phyloP scores from a whole-genome alignment of 1,140 invertebrate species.

The Thereuonema tuberculata region DNA sequence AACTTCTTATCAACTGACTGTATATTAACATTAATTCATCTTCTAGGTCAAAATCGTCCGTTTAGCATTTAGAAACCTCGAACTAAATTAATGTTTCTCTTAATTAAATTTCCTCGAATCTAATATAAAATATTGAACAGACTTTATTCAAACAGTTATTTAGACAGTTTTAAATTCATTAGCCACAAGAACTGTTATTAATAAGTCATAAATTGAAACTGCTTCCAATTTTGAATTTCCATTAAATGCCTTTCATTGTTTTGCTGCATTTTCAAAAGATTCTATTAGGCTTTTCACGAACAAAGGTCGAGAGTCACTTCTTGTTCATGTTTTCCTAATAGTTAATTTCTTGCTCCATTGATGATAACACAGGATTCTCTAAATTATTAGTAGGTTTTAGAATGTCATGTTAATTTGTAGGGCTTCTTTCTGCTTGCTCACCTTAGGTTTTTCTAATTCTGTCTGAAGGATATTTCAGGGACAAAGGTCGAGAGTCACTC shows the following conservation, averaged over 20 bases:
- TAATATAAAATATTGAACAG: too few species aligned
- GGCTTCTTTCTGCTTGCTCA: not conserved
- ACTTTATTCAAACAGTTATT: too few species aligned
- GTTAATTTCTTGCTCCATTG: constrained; percentile 16
- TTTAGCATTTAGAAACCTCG: too few species aligned
- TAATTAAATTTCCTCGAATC: too few species aligned
- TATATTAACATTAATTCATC: too few species aligned
- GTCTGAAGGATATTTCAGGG: constrained; percentile 57
- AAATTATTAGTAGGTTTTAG: not conserved
- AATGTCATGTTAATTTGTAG: not conserved
- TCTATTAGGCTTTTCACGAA: constrained; percentile 80
- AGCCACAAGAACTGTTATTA: too few species aligned
- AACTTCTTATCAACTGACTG: too few species aligned
- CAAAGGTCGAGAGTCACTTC: constrained; percentile 41
- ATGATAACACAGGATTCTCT: constrained; percentile 2
- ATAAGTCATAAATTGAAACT: too few species aligned
- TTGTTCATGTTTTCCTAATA: not conserved
- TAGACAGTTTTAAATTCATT: too few species aligned
- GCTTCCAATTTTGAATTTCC: too few species aligned
- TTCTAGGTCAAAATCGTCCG: too few species aligned
- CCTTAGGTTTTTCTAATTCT: constrained; percentile 60
- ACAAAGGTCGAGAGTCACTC: constrained; percentile 45
- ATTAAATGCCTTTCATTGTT: constrained; percentile 36
- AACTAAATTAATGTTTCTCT: too few species aligned
- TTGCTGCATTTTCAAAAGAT: constrained; percentile 75